Evolutionary conservation across 2,797 vertebrate species (phyloP).

Genomic region (Pangasius krempfi): DNA sequence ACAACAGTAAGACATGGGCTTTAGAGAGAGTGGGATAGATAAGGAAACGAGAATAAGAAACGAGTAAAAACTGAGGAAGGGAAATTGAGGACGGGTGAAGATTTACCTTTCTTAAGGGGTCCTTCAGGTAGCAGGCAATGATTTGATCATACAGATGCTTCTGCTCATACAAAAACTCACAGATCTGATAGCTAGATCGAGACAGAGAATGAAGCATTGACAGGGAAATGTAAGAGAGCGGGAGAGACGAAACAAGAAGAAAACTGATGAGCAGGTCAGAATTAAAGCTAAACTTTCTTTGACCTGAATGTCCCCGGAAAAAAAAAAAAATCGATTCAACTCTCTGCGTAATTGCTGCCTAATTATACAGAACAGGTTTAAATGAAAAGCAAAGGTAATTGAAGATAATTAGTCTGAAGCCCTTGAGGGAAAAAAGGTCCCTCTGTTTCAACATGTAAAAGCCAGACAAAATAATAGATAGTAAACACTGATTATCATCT

Average conservation of each 20-base stretch:
- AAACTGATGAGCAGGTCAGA: not conserved
- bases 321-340: not conserved
- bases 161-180: constrained; percentile 95
- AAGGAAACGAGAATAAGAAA: constrained; percentile 7
- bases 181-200: constrained; percentile 88
- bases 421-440: not conserved
- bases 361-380: constrained; percentile 30
- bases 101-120: constrained; percentile 88
- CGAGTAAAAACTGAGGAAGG: not conserved
- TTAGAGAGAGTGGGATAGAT: not conserved
- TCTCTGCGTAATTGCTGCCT: constrained; percentile 4
- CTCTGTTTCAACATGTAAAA: constrained; percentile 5
- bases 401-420: constrained; percentile 27
- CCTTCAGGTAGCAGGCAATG: constrained; percentile 89
- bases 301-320: not conserved
- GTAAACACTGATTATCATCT: not conserved
- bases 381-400: constrained; percentile 19
- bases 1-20: not conserved
- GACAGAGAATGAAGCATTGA: constrained; percentile 19
- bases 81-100: not conserved
- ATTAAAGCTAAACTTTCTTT: not conserved
- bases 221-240: not conserved
- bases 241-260: not conserved
- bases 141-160: constrained; percentile 88
- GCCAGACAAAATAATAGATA: not conserved